A percentile compares a stretch with the other conserved stretches of the same genome.
Conservation (phyloP, 2,888 invertebrate genomes). For the Drosophila gaucha region DNA sequence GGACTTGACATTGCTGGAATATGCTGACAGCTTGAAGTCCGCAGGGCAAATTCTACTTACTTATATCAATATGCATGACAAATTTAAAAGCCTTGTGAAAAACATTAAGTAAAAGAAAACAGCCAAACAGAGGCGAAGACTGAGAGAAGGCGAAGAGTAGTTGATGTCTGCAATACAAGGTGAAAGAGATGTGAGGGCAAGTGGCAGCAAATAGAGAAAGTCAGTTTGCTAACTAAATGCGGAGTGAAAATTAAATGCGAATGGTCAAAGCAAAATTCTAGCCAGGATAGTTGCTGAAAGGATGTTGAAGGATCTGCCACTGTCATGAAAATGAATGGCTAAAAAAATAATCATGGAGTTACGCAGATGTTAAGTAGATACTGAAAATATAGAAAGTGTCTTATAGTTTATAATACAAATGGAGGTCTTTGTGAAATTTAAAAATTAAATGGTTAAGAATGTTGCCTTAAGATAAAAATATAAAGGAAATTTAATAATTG, state of each 20-base stretch:
- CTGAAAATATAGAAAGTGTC: too few species aligned
- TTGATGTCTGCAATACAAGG: neutral
- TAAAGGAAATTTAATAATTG: too few species aligned
- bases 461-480: too few species aligned
- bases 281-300: neutral
- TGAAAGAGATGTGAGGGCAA: neutral
- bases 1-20: constrained; percentile 14
- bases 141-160: neutral
- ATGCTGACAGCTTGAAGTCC: constrained; percentile 65
- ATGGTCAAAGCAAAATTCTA: constrained; percentile 15
- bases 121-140: neutral
- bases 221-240: constrained; percentile 36
- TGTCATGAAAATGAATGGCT: too few species aligned
- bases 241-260: constrained; percentile 12
- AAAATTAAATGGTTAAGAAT: too few species aligned
- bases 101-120: constrained; percentile 38
- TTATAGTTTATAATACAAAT: too few species aligned
- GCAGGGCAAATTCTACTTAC: constrained; percentile 61
- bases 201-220: neutral
- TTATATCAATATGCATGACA: constrained; percentile 77
- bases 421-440: too few species aligned
- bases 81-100: constrained; percentile 64
- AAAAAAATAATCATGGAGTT: too few species aligned
- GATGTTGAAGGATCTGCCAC: constrained; percentile 9
- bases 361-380: too few species aligned